Conservation (phyloP, 2,888 invertebrate genomes). For the Pemphredon lugubris region DNA sequence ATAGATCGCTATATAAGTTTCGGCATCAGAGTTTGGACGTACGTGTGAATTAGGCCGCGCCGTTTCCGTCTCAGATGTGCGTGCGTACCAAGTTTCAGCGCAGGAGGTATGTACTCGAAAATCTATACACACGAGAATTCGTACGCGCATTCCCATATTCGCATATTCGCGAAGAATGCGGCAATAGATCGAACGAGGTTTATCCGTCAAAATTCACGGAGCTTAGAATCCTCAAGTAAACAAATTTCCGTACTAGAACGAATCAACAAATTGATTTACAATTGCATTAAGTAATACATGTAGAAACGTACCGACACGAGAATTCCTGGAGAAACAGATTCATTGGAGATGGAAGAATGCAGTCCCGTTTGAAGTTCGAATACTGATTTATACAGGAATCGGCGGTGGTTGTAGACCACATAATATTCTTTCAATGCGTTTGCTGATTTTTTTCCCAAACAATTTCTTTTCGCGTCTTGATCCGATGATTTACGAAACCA, state of each 20-base stretch:
- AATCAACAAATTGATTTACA: conserved; percentile 17
- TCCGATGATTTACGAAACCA: conserved; percentile 2
- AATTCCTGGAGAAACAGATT: conserved; percentile 26
- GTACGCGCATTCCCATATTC: no score
- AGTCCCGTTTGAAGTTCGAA: conserved; percentile 8
- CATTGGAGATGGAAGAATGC: conserved; percentile 32
- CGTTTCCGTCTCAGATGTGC: conserved; percentile 29
- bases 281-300: conserved; percentile 27
- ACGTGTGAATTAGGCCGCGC: conserved; percentile 8
- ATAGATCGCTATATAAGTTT: conserved; percentile 23
- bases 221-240: no score
- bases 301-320: conserved; percentile 13
- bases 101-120: background rate
- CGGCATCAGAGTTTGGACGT: background rate
- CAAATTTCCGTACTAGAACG: no score
- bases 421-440: no score
- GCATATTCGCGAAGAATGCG: no score
- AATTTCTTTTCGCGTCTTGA: conserved; percentile 8
- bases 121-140: no score
- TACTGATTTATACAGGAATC: background rate
- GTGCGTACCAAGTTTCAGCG: conserved; percentile 10
- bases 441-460: no score
- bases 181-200: no score
- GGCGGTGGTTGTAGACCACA: background rate
- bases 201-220: no score